Evolutionary conservation across 23 tunicate genomes (phyloP).

Genomic region (Aplidium turbinatum): DNA sequence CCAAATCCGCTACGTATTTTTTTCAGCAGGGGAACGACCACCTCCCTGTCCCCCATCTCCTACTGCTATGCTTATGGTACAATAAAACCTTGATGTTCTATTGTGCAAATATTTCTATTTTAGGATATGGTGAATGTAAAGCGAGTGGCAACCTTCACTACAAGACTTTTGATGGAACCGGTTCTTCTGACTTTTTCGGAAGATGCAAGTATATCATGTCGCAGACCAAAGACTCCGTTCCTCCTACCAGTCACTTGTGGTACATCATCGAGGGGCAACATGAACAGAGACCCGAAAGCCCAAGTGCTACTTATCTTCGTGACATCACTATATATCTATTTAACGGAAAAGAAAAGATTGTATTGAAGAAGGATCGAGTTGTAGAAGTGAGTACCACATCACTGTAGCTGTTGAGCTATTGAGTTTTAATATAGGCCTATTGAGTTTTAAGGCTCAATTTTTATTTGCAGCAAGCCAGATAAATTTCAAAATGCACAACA

Average conservation of each 20-base stretch:
- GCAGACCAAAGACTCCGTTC: slow-evolving; percentile 19
- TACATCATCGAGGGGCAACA: slow-evolving; percentile 14
- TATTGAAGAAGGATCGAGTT: slow-evolving; percentile 11
- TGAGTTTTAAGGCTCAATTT: too few relatives aligned
- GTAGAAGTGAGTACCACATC: slow-evolving; percentile 18
- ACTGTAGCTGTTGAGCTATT: not conserved
- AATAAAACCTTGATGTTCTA: not conserved
- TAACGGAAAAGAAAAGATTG: slow-evolving; percentile 14
- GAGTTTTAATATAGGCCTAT: too few relatives aligned
- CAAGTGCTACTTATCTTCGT: slow-evolving; percentile 33
- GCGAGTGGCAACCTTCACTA: slow-evolving; percentile 86
- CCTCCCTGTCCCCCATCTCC: not conserved
- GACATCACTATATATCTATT: slow-evolving; percentile 8
- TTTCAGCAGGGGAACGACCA: too few relatives aligned
- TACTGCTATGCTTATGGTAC: not conserved
- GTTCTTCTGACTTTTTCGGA: slow-evolving; percentile 68
- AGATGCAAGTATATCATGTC: slow-evolving; percentile 60
- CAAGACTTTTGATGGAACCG: slow-evolving; percentile 56
- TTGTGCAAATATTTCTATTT: not conserved
- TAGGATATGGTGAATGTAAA: slow-evolving; percentile 53
- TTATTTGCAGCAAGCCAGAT: too few relatives aligned
- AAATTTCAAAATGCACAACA: too few relatives aligned
- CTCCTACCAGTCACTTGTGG: slow-evolving; percentile 27
- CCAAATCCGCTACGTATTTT: too few relatives aligned
- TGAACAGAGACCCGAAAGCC: slow-evolving; percentile 39